Percentiles rank a stretch among this genome's conserved stretches.
Conservation (phyloP, 64 coral and sea anemone species). For the Acropora yongei region DNA sequence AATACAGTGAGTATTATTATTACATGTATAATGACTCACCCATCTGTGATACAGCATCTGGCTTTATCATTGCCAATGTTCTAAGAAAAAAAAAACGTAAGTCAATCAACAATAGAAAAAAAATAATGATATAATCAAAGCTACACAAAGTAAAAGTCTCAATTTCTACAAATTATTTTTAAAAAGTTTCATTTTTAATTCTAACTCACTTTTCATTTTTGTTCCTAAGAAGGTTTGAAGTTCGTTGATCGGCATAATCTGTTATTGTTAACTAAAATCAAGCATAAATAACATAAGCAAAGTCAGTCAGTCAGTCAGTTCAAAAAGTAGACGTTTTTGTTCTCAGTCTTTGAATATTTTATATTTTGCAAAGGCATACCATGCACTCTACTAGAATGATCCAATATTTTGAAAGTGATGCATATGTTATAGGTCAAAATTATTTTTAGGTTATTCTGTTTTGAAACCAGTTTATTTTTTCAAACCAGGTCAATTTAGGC, state of each 20-base stretch:
- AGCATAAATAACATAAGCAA: background rate
- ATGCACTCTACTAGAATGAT: too few relatives aligned
- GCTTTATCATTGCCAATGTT: conserved; percentile 92
- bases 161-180: too few relatives aligned
- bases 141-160: background rate
- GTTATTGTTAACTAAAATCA: conserved; percentile 69
- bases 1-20: too few relatives aligned
- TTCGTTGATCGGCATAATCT: conserved; percentile 85
- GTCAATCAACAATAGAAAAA: background rate
- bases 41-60: conserved; percentile 83
- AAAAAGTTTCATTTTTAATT: background rate
- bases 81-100: conserved; percentile 20
- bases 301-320: background rate
- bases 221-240: conserved; percentile 68
- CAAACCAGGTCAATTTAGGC: too few relatives aligned
- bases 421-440: too few relatives aligned
- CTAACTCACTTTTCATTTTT: conserved; percentile 85
- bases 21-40: conserved; percentile 42
- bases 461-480: too few relatives aligned
- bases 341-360: too few relatives aligned
- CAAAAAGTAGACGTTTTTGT: too few relatives aligned
- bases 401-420: too few relatives aligned
- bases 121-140: background rate
- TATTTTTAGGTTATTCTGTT: too few relatives aligned
- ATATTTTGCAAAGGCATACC: too few relatives aligned